Evolutionary conservation across 1,140 invertebrate genomes (phyloP).

Genomic region (Artemia franciscana): DNA sequence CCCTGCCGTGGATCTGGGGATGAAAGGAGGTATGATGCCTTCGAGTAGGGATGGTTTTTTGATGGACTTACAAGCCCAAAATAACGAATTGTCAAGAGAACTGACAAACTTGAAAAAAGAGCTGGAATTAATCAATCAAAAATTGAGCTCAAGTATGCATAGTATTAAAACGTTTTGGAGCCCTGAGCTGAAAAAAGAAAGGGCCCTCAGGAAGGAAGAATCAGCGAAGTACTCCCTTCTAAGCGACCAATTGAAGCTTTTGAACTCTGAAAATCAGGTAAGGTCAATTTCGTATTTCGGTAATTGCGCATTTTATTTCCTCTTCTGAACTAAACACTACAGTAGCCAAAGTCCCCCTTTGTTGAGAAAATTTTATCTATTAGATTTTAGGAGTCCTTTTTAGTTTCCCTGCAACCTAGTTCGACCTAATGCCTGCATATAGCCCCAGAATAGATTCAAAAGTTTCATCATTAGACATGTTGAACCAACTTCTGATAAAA

Average conservation of each 20-base stretch:
- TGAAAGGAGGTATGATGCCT: slow-evolving; percentile 14
- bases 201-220: slow-evolving; percentile 87
- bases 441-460: too few species aligned
- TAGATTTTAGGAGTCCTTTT: too few species aligned
- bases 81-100: slow-evolving; percentile 83
- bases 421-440: too few species aligned
- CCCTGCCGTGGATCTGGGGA: slow-evolving; percentile 31
- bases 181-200: slow-evolving; percentile 93
- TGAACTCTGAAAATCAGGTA: slow-evolving; percentile 94
- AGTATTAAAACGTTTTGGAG: slow-evolving; percentile 99
- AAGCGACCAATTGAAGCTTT: slow-evolving; percentile 85
- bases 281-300: slow-evolving; percentile 16
- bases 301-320: too few species aligned
- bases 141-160: slow-evolving; percentile 94
- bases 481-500: too few species aligned
- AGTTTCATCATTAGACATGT: too few species aligned
- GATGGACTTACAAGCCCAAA: slow-evolving; percentile 79
- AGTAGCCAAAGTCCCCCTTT: too few species aligned
- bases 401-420: too few species aligned
- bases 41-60: slow-evolving; percentile 35
- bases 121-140: slow-evolving; percentile 88
- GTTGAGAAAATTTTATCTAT: too few species aligned
- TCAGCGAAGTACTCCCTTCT: slow-evolving; percentile 88
- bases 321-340: too few species aligned
- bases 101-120: slow-evolving; percentile 88